Evolutionary conservation across 2,113 vertebrate species (phyloP).

Genomic region (Cettia cetti): DNA sequence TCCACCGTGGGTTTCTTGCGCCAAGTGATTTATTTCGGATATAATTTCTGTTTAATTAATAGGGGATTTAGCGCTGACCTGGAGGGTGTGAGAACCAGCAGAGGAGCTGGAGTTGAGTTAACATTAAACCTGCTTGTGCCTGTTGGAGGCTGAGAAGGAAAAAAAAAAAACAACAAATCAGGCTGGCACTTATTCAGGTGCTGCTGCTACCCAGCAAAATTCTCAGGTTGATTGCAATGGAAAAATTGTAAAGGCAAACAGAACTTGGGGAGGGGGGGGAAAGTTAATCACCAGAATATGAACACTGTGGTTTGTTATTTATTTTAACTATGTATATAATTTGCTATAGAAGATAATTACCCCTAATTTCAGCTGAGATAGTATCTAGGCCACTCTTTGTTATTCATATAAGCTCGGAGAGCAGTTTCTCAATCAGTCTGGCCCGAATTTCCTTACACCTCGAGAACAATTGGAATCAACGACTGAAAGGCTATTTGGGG

Average conservation of each 20-base stretch:
- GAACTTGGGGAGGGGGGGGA: neutral
- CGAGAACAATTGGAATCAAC: slow-evolving; percentile 47
- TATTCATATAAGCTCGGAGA: slow-evolving; percentile 26
- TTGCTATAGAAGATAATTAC: slow-evolving; percentile 46
- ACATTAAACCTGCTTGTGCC: slow-evolving; percentile 62
- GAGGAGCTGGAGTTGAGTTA: slow-evolving; percentile 52
- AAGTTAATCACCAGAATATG: slow-evolving; percentile 26
- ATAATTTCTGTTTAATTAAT: slow-evolving; percentile 83
- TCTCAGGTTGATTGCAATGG: slow-evolving; percentile 24
- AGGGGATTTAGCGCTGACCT: slow-evolving; percentile 75
- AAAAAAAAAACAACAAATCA: neutral
- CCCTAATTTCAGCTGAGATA: slow-evolving; percentile 45
- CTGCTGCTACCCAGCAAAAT: neutral
- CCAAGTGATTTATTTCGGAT: slow-evolving; percentile 74
- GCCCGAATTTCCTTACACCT: slow-evolving; percentile 45
- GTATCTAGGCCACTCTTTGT: slow-evolving; percentile 4
- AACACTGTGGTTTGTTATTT: slow-evolving; percentile 38
- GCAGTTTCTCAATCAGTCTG: slow-evolving; percentile 30
- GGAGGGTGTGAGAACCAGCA: slow-evolving; percentile 71
- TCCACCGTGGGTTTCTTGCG: slow-evolving; percentile 68
- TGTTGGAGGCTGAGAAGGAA: slow-evolving; percentile 22
- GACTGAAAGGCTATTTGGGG: neutral
- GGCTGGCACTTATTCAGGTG: slow-evolving; percentile 25
- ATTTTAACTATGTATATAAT: slow-evolving; percentile 51
- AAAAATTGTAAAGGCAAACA: slow-evolving; percentile 53